phyloP scores from a whole-genome alignment of 2,888 invertebrate species.

The Vandiemenella viatica region DNA sequence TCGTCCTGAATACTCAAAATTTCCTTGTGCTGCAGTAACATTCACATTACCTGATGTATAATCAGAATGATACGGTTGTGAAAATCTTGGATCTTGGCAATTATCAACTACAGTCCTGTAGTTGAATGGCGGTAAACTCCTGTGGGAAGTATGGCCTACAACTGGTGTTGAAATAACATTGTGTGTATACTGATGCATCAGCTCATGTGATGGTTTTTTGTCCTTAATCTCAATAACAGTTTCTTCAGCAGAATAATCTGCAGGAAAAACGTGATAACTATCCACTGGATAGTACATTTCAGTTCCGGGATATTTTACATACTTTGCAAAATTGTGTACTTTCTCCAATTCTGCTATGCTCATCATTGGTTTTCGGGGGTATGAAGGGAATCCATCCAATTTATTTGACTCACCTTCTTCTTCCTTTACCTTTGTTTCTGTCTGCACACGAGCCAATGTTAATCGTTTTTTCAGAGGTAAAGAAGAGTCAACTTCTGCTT shows the following conservation, averaged over 20 bases:
- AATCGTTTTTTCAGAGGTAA: constrained; percentile 5
- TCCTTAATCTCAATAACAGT: background rate
- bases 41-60: background rate
- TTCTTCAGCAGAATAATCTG: background rate
- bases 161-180: background rate
- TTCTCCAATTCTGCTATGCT: constrained; percentile 27
- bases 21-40: background rate
- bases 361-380: constrained; percentile 28
- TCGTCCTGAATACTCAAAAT: constrained; percentile 9
- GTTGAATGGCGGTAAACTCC: background rate
- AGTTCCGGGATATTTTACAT: background rate
- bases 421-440: background rate
- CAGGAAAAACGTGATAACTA: background rate
- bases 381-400: constrained; percentile 19
- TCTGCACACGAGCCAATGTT: background rate
- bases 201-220: background rate
- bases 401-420: background rate
- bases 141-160: background rate
- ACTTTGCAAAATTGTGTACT: background rate
- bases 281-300: too few relatives aligned
- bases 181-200: too few relatives aligned
- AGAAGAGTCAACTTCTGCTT: constrained; percentile 4
- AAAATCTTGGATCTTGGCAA: background rate
- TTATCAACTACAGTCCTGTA: background rate
- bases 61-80: background rate